A percentile compares a stretch with the other conserved stretches of the same genome.
Conservation (phyloP, 2,797 vertebrate species). For the Margarornis squamiger region DNA sequence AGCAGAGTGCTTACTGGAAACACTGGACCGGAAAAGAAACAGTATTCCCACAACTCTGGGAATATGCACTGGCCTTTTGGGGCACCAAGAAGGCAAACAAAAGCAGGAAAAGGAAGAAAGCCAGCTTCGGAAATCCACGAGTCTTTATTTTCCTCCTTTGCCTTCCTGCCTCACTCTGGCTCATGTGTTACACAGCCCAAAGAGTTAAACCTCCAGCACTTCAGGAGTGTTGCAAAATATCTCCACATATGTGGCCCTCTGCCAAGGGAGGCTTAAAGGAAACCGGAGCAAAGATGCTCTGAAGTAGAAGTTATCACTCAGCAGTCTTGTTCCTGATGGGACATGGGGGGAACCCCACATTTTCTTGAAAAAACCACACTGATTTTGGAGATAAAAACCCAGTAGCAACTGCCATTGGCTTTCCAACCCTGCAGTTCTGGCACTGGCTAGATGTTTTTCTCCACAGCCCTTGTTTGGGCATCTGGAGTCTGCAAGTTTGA, state of each 20-base stretch:
- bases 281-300: neutral
- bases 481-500: neutral
- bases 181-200: neutral
- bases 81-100: conserved; percentile 40
- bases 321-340: neutral
- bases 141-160: conserved; percentile 30
- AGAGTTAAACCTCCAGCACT: neutral
- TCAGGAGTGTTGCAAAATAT: neutral
- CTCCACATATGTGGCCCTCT: neutral
- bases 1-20: conserved; percentile 16
- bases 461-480: neutral
- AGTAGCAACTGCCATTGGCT: neutral
- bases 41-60: conserved; percentile 32
- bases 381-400: neutral
- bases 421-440: neutral
- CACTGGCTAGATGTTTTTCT: neutral
- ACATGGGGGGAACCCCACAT: neutral
- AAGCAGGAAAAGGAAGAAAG: conserved; percentile 65
- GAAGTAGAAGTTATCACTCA: neutral
- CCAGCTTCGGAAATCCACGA: neutral
- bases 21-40: conserved; percentile 31
- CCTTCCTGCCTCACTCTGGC: neutral
- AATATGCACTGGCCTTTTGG: neutral
- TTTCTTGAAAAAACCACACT: neutral
- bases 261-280: conserved; percentile 19